These are phyloP conservation scores for Pissodes strobi DNA, from an alignment of 1,140 invertebrate genomes.

Conservation along the genomic window DNA sequence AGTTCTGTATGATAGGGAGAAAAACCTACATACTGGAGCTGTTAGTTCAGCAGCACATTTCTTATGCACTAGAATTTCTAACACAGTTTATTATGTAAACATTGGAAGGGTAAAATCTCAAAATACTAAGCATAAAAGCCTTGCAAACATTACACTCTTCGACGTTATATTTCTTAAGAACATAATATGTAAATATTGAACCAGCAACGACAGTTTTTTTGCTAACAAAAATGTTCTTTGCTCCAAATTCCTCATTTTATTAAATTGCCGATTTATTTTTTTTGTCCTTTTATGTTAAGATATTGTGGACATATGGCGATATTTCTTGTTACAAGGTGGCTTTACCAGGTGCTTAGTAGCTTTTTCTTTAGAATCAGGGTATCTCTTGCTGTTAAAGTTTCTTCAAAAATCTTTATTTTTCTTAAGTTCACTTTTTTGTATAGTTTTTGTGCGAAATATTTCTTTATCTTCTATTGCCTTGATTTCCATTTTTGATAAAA, in stretches of 20 bases:
- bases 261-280: constrained; percentile 28
- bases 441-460: not conserved
- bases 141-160: too few relatives aligned
- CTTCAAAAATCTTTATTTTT: constrained; percentile 23
- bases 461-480: not conserved
- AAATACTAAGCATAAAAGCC: constrained; percentile 18
- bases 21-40: too few relatives aligned
- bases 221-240: constrained; percentile 22
- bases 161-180: too few relatives aligned
- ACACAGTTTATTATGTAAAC: too few relatives aligned
- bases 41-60: too few relatives aligned
- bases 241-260: constrained; percentile 3
- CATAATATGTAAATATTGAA: constrained; percentile 17
- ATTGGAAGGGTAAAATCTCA: constrained; percentile 17
- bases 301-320: constrained; percentile 17
- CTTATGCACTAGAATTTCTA: too few relatives aligned
- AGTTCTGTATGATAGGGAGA: too few relatives aligned
- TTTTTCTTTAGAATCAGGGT: constrained; percentile 13
- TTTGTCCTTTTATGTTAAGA: constrained; percentile 11
- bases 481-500: constrained; percentile 4
- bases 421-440: constrained; percentile 10
- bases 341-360: constrained; percentile 13
- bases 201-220: constrained; percentile 6
- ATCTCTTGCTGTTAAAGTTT: constrained; percentile 13
- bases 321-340: constrained; percentile 23